phyloP scores from a whole-genome alignment of 2,797 vertebrate species.

The Sebastes cheni region DNA sequence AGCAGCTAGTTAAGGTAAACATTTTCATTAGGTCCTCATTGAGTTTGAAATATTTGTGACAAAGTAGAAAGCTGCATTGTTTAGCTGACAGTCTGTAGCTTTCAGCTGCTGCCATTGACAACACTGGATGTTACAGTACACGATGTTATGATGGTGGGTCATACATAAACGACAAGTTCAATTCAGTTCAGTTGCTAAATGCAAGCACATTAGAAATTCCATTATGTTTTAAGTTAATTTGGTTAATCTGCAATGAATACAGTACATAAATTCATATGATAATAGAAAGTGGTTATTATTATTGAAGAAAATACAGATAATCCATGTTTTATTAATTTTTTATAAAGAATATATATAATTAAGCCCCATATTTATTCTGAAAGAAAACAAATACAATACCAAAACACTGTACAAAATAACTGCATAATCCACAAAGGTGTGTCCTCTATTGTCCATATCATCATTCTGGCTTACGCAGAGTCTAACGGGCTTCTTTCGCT shows the following conservation, averaged over 20 bases:
- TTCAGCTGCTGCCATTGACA: too few species aligned
- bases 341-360: neutral
- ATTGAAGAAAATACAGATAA: neutral
- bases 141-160: too few species aligned
- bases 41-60: neutral
- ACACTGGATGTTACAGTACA: too few species aligned
- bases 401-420: neutral
- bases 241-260: neutral
- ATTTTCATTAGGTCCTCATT: neutral
- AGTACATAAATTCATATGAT: neutral
- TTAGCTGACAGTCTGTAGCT: too few species aligned
- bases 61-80: neutral
- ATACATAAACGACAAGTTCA: rapidly evolving
- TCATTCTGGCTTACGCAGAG: neutral
- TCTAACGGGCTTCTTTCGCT: neutral
- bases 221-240: neutral
- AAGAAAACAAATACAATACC: neutral
- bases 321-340: neutral
- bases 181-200: neutral
- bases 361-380: neutral
- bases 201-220: neutral
- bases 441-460: neutral
- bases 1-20: too few species aligned
- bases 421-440: neutral
- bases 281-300: neutral